These are phyloP conservation scores for Rhabdornis inornatus DNA, from an alignment of 2,113 vertebrate species.

Conservation along the genomic window DNA sequence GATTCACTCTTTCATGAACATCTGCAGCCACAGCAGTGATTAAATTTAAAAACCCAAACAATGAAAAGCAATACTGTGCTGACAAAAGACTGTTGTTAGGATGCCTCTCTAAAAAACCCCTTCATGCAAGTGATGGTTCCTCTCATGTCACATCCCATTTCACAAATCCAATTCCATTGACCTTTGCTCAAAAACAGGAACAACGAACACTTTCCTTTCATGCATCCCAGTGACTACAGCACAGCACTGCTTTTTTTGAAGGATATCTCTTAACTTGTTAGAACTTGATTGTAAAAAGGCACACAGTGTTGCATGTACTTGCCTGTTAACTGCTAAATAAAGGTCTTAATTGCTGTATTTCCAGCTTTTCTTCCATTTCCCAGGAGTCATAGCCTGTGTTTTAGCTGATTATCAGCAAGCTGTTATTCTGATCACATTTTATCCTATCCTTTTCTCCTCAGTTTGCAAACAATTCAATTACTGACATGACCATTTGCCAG, in stretches of 20 bases:
- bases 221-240: neutral
- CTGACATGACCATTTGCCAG: neutral
- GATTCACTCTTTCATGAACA: neutral
- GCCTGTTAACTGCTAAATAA: neutral
- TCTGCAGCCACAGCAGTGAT: neutral
- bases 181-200: neutral
- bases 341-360: slow-evolving; percentile 14
- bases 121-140: neutral
- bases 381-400: neutral
- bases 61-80: neutral
- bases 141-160: neutral
- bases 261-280: neutral
- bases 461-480: neutral
- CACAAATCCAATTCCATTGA: neutral
- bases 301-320: neutral
- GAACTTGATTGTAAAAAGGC: neutral
- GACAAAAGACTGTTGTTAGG: neutral
- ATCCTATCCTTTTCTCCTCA: neutral
- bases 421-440: neutral
- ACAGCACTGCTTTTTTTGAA: neutral
- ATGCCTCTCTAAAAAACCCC: neutral
- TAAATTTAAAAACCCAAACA: neutral
- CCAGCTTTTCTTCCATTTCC: neutral
- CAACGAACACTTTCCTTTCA: neutral
- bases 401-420: neutral